Percentiles rank a stretch among this genome's conserved stretches.
Evolutionary conservation across 2,113 vertebrate genomes (phyloP).

Genomic region (Ranitomeya variabilis): DNA sequence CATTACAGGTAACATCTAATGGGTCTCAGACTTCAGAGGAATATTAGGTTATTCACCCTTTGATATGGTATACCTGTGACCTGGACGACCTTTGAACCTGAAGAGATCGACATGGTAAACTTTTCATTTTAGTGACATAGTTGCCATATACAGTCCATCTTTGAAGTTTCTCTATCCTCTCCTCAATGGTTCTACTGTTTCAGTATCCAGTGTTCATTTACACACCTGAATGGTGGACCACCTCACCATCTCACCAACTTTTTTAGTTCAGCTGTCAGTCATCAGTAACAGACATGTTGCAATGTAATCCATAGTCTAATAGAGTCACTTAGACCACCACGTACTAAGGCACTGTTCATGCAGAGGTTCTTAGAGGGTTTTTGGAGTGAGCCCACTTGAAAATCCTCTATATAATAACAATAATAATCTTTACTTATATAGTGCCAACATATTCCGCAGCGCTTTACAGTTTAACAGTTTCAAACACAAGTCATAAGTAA

Average conservation of each 20-base stretch:
- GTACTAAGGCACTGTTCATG: not conserved
- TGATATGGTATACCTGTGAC: not conserved
- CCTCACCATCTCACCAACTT: not conserved
- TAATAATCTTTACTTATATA: too few relatives aligned
- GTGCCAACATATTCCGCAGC: too few relatives aligned
- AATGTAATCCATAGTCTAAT: too few relatives aligned
- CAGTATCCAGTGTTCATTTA: not conserved
- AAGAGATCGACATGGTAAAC: not conserved
- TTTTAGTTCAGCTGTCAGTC: not conserved
- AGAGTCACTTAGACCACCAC: not conserved
- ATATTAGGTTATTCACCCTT: constrained; percentile 18
- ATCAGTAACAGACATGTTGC: too few relatives aligned
- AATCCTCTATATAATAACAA: too few relatives aligned
- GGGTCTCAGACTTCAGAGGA: constrained; percentile 27
- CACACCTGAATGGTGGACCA: not conserved
- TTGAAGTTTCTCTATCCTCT: not conserved
- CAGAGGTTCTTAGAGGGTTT: too few relatives aligned
- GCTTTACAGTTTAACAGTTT: too few relatives aligned
- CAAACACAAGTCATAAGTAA: too few relatives aligned
- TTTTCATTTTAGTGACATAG: not conserved
- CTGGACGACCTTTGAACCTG: not conserved
- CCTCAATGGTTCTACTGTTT: not conserved
- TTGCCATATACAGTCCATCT: not conserved
- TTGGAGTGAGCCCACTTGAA: too few relatives aligned
- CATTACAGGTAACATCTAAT: not conserved